Conservation (phyloP, 2,113 vertebrate genomes). For the Puntigrus tetrazona region DNA sequence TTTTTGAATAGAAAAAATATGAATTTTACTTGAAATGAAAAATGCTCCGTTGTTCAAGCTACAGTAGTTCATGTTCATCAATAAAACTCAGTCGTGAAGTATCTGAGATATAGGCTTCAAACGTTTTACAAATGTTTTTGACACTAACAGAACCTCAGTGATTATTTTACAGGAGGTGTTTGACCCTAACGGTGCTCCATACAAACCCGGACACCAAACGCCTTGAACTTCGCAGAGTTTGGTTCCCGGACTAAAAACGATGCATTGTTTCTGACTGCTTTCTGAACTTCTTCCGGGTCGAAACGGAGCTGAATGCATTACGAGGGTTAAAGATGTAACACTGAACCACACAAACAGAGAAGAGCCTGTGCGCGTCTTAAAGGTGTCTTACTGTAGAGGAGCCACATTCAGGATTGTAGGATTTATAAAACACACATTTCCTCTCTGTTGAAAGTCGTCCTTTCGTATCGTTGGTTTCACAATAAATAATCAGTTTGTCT, state of each 20-base stretch:
- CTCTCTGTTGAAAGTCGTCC: not conserved
- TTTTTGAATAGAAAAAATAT: not conserved
- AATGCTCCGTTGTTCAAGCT: not conserved
- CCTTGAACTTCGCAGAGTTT: too few relatives aligned
- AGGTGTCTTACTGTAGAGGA: not conserved
- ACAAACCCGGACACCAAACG: not conserved
- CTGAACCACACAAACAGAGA: not conserved
- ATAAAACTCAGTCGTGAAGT: not conserved
- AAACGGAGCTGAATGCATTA: not conserved
- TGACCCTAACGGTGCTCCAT: not conserved
- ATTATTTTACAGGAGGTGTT: not conserved
- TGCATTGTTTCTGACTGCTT: not conserved
- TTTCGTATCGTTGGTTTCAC: not conserved
- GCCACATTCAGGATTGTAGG: not conserved
- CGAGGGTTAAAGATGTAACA: not conserved
- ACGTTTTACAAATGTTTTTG: not conserved
- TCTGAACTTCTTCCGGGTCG: not conserved
- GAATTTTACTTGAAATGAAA: not conserved
- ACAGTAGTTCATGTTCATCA: not conserved
- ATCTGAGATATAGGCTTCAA: not conserved
- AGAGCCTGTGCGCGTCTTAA: not conserved
- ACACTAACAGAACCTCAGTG: not conserved
- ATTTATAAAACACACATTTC: not conserved
- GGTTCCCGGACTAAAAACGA: not conserved
- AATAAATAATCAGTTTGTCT: slow-evolving; percentile 17